phyloP scores from a whole-genome alignment of 1,140 invertebrate species.

The Mizuhopecten yessoensis region DNA sequence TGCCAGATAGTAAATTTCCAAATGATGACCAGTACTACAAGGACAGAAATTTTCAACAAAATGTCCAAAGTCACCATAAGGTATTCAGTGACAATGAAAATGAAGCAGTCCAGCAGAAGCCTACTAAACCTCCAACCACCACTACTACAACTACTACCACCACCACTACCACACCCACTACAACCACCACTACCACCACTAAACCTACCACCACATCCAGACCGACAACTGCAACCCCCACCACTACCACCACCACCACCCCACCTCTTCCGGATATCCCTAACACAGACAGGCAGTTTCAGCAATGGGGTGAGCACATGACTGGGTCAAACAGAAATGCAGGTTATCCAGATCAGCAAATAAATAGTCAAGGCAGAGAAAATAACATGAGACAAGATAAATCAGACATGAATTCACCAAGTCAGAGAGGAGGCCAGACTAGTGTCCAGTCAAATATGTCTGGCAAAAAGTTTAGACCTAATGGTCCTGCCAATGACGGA shows the following conservation, averaged over 20 bases:
- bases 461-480: neutral
- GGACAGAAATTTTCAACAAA: neutral
- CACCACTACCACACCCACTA: neutral
- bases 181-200: neutral
- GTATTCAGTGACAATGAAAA: conserved; percentile 12
- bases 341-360: neutral
- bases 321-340: neutral
- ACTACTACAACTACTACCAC: neutral
- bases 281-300: neutral
- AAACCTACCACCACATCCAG: conserved; percentile 16
- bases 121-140: neutral
- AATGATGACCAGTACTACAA: conserved; percentile 9
- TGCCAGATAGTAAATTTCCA: neutral
- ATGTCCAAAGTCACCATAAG: neutral
- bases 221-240: conserved; percentile 46
- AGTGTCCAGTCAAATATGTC: neutral
- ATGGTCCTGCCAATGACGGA: neutral
- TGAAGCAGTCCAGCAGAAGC: neutral
- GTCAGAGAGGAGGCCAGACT: neutral
- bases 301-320: neutral
- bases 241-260: conserved; percentile 46
- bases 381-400: neutral
- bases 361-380: neutral
- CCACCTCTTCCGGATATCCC: conserved; percentile 21
- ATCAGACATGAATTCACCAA: neutral